These are phyloP conservation scores for Aspidapion aeneum DNA, from an alignment of 2,888 invertebrate genomes.

Conservation along the genomic window DNA sequence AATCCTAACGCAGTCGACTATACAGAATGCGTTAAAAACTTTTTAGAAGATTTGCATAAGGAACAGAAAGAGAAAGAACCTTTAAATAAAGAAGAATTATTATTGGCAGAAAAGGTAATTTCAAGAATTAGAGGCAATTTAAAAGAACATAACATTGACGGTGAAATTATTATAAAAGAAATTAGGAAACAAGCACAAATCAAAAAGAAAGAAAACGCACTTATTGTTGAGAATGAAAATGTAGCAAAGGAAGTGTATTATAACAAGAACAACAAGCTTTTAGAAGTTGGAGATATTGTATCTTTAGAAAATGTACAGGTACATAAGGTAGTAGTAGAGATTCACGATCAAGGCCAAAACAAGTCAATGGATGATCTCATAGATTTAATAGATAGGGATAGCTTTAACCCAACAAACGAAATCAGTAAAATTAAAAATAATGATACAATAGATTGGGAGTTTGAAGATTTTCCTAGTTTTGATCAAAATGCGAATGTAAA, in stretches of 20 bases:
- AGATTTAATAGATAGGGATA: background rate
- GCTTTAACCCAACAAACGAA: background rate
- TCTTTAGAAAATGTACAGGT: background rate
- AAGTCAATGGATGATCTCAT: background rate
- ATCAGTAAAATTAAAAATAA: background rate
- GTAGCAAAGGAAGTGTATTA: background rate
- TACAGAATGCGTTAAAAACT: background rate
- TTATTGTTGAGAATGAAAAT: background rate
- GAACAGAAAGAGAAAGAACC: background rate
- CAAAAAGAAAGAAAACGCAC: background rate
- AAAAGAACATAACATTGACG: background rate
- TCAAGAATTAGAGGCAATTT: background rate
- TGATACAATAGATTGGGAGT: background rate
- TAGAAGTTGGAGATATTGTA: background rate
- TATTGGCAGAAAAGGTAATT: background rate
- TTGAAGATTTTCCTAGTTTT: background rate
- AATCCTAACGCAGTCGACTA: slow-evolving; percentile 20
- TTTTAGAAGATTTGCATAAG: background rate
- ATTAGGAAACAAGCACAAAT: background rate
- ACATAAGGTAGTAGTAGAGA: background rate
- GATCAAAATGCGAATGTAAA: too few species aligned
- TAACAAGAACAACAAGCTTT: background rate
- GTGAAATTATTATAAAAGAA: background rate
- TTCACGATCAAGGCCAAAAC: background rate
- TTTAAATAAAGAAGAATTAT: background rate